Evolutionary conservation across 2,888 invertebrate genomes (phyloP).

Genomic region (Agrochola lychnidis): DNA sequence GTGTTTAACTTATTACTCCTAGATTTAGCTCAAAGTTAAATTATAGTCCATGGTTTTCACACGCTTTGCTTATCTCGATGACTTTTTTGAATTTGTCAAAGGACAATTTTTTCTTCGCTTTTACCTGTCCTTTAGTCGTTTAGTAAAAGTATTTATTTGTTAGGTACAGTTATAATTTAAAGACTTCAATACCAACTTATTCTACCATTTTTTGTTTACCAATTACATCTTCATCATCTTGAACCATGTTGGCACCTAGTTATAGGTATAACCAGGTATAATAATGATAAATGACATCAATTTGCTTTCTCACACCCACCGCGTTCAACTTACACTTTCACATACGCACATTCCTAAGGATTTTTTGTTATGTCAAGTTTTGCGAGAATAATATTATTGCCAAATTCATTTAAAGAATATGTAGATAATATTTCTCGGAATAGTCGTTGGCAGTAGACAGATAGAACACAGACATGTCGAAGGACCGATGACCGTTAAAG

Average conservation of each 20-base stretch:
- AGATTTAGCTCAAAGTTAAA: neutral
- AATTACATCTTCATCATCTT: conserved; percentile 21
- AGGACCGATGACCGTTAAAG: conserved; percentile 17
- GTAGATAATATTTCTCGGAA: conserved; percentile 24
- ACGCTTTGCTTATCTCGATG: conserved; percentile 15
- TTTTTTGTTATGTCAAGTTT: conserved; percentile 29
- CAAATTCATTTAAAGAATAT: neutral
- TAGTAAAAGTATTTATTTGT: conserved; percentile 18
- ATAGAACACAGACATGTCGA: neutral
- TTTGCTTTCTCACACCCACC: conserved; percentile 32
- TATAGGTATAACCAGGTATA: conserved; percentile 6
- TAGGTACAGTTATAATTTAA: conserved; percentile 14
- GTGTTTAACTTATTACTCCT: conserved; percentile 20
- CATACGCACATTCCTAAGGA: conserved; percentile 36
- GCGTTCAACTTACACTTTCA: conserved; percentile 41
- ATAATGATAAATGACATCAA: conserved; percentile 37
- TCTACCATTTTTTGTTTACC: conserved; percentile 15
- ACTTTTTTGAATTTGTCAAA: conserved; percentile 31
- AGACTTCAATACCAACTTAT: neutral
- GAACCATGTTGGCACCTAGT: conserved; percentile 23
- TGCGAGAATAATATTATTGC: conserved; percentile 8
- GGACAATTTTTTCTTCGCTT: conserved; percentile 25
- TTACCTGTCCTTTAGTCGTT: neutral
- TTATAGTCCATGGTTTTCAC: neutral
- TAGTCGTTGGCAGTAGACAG: neutral